Evolutionary conservation across 2,888 invertebrate species (phyloP).

Genomic region (Campoplex nolae): DNA sequence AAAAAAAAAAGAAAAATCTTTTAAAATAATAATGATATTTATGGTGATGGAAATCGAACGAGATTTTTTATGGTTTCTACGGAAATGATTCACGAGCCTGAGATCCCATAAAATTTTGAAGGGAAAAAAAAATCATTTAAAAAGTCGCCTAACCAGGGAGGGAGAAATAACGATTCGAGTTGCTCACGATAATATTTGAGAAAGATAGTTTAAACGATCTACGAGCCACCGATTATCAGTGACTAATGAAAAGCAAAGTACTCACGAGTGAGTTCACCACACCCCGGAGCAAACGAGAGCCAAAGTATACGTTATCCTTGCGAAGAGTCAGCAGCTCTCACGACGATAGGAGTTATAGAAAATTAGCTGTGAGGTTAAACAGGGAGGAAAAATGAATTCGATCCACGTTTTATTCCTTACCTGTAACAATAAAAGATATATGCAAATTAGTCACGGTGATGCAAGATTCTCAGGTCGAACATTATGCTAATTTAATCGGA

Average conservation of each 20-base stretch:
- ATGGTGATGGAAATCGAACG: slow-evolving; percentile 43
- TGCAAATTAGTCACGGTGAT: slow-evolving; percentile 60
- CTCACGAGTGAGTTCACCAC: slow-evolving; percentile 55
- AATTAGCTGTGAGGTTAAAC: not conserved
- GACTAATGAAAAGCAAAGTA: slow-evolving; percentile 51
- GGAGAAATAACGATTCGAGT: not conserved
- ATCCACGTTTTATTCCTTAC: slow-evolving; percentile 46
- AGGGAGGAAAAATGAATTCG: not conserved
- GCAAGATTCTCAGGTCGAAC: slow-evolving; percentile 55
- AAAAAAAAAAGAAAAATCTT: not conserved
- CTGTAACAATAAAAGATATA: slow-evolving; percentile 65
- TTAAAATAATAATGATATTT: not conserved
- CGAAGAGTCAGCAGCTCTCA: slow-evolving; percentile 18
- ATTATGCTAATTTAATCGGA: slow-evolving; percentile 65
- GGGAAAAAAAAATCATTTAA: too few species aligned
- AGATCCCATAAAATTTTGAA: too few species aligned
- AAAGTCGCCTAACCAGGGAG: not conserved
- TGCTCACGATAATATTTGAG: not conserved
- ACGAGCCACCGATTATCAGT: slow-evolving; percentile 40
- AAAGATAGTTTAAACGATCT: not conserved
- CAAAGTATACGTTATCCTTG: slow-evolving; percentile 44
- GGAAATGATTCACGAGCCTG: not conserved
- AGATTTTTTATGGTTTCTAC: not conserved
- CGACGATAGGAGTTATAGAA: slow-evolving; percentile 15
- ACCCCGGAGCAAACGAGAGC: slow-evolving; percentile 30